Percentiles rank a stretch among this genome's conserved stretches.
These are phyloP conservation scores for Branchinecta lynchi DNA, from an alignment of 1,140 invertebrate genomes.

Conservation along the genomic window DNA sequence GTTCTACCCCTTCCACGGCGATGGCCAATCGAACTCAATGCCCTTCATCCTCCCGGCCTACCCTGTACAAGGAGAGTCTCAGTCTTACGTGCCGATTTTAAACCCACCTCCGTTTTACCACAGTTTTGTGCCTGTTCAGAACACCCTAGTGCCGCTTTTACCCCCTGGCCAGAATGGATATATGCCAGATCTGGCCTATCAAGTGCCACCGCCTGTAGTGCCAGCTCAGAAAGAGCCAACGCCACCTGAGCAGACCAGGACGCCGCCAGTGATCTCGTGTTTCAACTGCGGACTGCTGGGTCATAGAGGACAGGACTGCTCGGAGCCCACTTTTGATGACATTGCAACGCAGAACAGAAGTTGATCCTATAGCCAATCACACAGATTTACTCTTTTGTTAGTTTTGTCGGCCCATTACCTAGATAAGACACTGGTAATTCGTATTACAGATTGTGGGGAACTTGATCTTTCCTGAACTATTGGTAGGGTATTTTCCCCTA, in stretches of 20 bases:
- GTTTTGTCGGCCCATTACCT: no score
- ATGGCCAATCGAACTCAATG: background rate
- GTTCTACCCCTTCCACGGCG: background rate
- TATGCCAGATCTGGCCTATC: background rate
- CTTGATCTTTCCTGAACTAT: no score
- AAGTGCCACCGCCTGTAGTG: background rate
- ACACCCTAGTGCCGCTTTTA: background rate
- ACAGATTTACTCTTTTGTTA: background rate
- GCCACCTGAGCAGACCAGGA: background rate
- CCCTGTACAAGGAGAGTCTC: background rate
- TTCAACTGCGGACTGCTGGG: background rate
- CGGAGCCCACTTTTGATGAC: background rate
- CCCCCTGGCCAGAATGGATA: background rate
- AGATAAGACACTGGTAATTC: no score
- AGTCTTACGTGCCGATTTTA: conserved; percentile 3
- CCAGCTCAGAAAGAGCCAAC: background rate
- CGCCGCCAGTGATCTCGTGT: conserved; percentile 1
- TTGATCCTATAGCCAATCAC: background rate
- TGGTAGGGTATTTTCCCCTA: no score
- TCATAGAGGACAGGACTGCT: background rate
- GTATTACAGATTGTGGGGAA: no score
- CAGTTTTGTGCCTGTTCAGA: background rate
- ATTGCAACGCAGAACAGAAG: background rate
- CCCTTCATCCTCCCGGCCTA: background rate
- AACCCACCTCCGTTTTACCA: background rate